Base-by-base conservation (phyloP, 2,113 vertebrate species). In the Theristicus caerulescens region DNA sequence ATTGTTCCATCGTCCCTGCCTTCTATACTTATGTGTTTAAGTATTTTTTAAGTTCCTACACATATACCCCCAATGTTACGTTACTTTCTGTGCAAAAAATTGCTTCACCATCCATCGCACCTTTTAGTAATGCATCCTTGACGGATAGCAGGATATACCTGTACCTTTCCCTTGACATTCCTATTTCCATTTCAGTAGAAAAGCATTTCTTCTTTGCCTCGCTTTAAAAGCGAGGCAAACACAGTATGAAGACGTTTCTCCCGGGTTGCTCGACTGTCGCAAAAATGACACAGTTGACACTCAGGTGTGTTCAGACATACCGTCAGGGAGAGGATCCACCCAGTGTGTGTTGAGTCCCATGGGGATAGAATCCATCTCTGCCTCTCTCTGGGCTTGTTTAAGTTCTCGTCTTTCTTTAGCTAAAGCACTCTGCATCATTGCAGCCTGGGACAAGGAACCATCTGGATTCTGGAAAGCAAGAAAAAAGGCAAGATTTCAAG, bases 331-430 rank as follows among this genome's bases (percentile, higher is more conserved):
- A 40, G 99, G 99, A 97, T 99, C 99, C 52, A 99, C 99, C 99
- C 99, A 99, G 97, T 99, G 99, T 61, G 99, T 99, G 96, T 99
- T 99, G 93, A 99, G 99, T 26, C 99, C 99, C 99, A 99, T 99
- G 65, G 99, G 99, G 90, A 99, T 99, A 47, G 99, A 99, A 97
- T 99, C 99, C 99, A 99, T 99, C 97, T 99, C 99, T 2, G 99
- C 99, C 96, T 99, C 99, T 10, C 99, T 98, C 14, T 99, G 99
- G 2, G 99, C 99, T 97, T 99, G 99, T 94, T 99, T 99, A 85
- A 99, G 97, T 84, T 99, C 99, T 47, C 99, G 89, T 32, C 99
- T 97, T 96, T 99, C 99, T 95, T 99, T 99, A 8, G 99, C 99
- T 88, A 99, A 97, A 32, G 99, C 99, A 64, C 99, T 99, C 97